These are phyloP conservation scores for Epizoanthus illoricatus DNA, from an alignment of 92 coral and sea anemone genomes.

Conservation along the genomic window DNA sequence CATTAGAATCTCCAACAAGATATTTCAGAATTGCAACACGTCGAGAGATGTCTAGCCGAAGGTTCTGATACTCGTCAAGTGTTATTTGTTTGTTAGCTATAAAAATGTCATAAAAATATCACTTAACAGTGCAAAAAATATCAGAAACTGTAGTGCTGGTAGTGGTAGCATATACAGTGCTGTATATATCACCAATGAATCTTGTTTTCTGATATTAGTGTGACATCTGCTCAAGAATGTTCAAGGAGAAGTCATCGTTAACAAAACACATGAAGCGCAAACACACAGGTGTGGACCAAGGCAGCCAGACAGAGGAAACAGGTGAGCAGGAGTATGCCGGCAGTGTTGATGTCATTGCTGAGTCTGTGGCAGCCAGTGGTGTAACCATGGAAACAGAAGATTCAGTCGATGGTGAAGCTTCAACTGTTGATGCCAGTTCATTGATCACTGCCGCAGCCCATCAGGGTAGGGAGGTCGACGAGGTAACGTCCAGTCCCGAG, in stretches of 20 bases:
- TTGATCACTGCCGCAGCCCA: slow-evolving; percentile 54
- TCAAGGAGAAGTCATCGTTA: slow-evolving; percentile 97
- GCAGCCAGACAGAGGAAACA: slow-evolving; percentile 90
- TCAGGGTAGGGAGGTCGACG: slow-evolving; percentile 41
- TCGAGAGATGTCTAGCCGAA: too few relatives aligned
- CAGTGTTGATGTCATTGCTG: slow-evolving; percentile 92
- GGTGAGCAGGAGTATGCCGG: slow-evolving; percentile 81
- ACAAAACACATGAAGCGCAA: slow-evolving; percentile 98
- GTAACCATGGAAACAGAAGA: slow-evolving; percentile 91
- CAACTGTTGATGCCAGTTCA: slow-evolving; percentile 85
- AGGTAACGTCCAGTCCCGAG: slow-evolving; percentile 4
- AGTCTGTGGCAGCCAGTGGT: slow-evolving; percentile 93
- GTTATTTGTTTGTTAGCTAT: too few relatives aligned
- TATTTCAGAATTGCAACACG: too few relatives aligned
- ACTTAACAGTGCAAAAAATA: too few relatives aligned
- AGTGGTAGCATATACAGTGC: too few relatives aligned
- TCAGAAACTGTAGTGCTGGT: too few relatives aligned
- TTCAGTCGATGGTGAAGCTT: slow-evolving; percentile 55
- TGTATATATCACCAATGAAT: too few relatives aligned
- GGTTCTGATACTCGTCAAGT: too few relatives aligned
- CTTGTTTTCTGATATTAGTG: slow-evolving; percentile 41
- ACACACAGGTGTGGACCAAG: slow-evolving; percentile 90
- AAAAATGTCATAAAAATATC: too few relatives aligned
- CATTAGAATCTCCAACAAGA: too few relatives aligned
- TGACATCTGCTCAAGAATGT: slow-evolving; percentile 87